phyloP scores from a whole-genome alignment of 2,113 vertebrate genomes.

The Sceloporus tristichus region DNA sequence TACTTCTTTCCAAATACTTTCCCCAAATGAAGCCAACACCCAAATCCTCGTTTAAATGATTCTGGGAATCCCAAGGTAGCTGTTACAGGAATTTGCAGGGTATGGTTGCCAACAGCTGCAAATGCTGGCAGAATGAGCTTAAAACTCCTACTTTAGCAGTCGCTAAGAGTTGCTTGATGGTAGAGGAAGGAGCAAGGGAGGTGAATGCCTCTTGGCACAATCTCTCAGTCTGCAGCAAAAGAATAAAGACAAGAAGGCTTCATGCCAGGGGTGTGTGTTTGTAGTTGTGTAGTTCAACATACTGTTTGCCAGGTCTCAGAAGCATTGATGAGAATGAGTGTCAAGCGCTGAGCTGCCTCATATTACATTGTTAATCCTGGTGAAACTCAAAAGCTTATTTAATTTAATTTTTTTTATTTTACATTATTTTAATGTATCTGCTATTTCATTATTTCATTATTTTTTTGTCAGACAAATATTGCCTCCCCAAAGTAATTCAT shows the following conservation, averaged over 20 bases:
- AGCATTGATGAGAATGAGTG: no score
- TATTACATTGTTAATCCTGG: neutral
- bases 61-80: slow-evolving; percentile 13
- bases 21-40: neutral
- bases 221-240: slow-evolving; percentile 1
- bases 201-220: neutral
- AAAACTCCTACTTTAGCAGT: neutral
- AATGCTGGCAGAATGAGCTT: neutral
- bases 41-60: slow-evolving; percentile 4
- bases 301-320: neutral
- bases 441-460: no score
- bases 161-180: neutral
- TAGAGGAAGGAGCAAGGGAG: neutral
- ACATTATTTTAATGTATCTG: neutral
- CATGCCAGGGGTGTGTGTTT: neutral
- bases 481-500: neutral
- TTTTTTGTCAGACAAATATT: neutral
- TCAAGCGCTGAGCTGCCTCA: neutral
- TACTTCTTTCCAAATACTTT: neutral
- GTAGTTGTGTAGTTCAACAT: no score
- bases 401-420: neutral
- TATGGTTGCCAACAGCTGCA: neutral
- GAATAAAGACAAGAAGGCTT: neutral
- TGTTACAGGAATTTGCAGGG: slow-evolving; percentile 7
- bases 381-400: no score